These are phyloP conservation scores for Sebastes alutus DNA, from an alignment of 2,797 vertebrate species.

Conservation along the genomic window DNA sequence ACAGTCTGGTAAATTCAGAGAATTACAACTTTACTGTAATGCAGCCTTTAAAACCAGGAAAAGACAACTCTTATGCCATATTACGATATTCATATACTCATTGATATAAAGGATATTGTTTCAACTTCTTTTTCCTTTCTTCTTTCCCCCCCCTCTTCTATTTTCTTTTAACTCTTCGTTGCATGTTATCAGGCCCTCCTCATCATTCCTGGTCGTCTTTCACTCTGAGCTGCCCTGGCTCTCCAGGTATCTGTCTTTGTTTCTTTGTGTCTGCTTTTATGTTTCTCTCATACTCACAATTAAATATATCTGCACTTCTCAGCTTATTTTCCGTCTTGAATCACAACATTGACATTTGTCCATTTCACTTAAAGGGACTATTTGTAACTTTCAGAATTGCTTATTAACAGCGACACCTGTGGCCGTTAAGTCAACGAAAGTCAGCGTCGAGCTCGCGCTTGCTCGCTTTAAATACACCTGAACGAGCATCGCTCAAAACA, in stretches of 20 bases:
- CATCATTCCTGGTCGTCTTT: conserved; percentile 85
- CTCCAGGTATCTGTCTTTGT: conserved; percentile 76
- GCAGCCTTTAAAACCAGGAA: too few species aligned
- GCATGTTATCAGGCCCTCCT: conserved; percentile 70
- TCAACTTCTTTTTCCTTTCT: background rate
- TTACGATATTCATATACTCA: background rate
- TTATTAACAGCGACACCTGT: too few species aligned
- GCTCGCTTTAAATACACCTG: too few species aligned
- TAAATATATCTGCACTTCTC: background rate
- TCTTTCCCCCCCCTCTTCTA: background rate
- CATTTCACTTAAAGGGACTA: background rate
- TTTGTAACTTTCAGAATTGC: too few species aligned
- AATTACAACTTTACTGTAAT: too few species aligned
- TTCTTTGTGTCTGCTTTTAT: conserved; percentile 1
- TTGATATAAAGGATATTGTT: background rate
- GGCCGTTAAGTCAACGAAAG: too few species aligned
- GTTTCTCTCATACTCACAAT: background rate
- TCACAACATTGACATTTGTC: background rate
- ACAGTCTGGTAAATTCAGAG: too few species aligned
- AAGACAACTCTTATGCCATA: too few species aligned
- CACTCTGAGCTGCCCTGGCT: conserved; percentile 77
- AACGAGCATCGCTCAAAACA: too few species aligned
- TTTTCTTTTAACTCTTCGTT: conserved; percentile 18
- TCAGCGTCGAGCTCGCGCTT: too few species aligned
- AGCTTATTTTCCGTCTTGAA: background rate